Evolutionary conservation across 2,888 invertebrate genomes (phyloP).

Genomic region (Cecidostiba fungosa): DNA sequence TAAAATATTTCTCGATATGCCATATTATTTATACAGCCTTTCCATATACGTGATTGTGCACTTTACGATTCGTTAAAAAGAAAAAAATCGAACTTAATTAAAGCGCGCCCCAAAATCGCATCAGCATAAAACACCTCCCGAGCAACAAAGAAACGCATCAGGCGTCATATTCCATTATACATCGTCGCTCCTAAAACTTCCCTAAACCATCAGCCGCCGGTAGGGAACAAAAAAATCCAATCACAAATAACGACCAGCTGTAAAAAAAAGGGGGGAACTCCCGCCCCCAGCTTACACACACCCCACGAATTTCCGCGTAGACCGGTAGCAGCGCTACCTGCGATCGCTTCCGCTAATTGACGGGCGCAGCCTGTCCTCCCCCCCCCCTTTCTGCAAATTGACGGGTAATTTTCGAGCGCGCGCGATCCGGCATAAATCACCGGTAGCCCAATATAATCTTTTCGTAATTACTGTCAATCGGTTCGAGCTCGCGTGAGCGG

Average conservation of each 20-base stretch:
- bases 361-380: conserved; percentile 6
- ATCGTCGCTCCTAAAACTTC: not conserved
- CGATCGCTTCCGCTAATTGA: conserved; percentile 50
- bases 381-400: conserved; percentile 25
- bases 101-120: not conserved
- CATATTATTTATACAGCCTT: not conserved
- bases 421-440: conserved; percentile 56
- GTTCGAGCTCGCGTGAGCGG: conserved; percentile 1
- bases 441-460: conserved; percentile 50
- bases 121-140: not conserved
- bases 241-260: conserved; percentile 9
- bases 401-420: conserved; percentile 51
- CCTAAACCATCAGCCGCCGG: not conserved
- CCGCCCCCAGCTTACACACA: not conserved
- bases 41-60: not conserved
- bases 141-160: not conserved
- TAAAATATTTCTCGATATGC: not conserved
- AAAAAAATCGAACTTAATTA: not conserved
- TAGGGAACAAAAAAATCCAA: not conserved
- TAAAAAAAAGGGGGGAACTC: not conserved
- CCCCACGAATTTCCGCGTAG: conserved; percentile 25
- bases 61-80: not conserved
- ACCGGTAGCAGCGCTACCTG: conserved; percentile 31
- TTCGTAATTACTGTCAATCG: conserved; percentile 53
- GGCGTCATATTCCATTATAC: not conserved